Evolutionary conservation across 2,888 invertebrate genomes (phyloP), one percentile per base, ranked within the genome.

Genomic region (Dasysyrphus tricinctus): DNA sequence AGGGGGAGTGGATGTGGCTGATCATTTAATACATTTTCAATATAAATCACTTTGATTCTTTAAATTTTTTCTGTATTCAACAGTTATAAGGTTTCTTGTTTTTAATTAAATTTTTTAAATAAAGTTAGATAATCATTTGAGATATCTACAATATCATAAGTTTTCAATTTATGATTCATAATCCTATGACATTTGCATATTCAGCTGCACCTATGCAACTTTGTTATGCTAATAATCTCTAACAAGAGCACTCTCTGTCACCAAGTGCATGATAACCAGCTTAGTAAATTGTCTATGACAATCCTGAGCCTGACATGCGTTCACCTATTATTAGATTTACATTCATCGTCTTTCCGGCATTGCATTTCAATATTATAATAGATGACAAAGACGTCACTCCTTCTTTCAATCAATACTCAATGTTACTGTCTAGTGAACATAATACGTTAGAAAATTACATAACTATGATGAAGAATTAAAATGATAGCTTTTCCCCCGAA

Each of bases 321-420:
- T 42, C 42, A 42, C 39, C 61, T 42, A 61, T 61, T 61, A 61
- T 61, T 39, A 24, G 24, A 61, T 61, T 61, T 19, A 29, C 61
- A 61, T 61, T 39, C 24, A 16, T 37, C 19, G 19, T 39, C 39
- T 59, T 59, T 59, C 59, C 59, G 59, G 59, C 37, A 59, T 59
- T 59, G 59, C 19, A 59, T 59, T 59, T 59, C 14, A 59, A 59
- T 39, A 51, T 39, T 9, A 51, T 19, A 59, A 39, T 24, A 61
- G 19, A 61, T 61, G 19, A 24, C 39, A 61, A 61, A 61, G 61
- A 61, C 42, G 61, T 61, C 61, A 61, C 61, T 61, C 42, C 24
- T 61, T 61, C 24, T 39, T 61, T 61, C 39, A 61, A 61, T 61
- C 61, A 61, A 61, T 24, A 61, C 39, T 42, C 42, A 19, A 59